Evolutionary conservation across 2,797 vertebrate species (phyloP).

Genomic region (Lithobates sylvaticus): DNA sequence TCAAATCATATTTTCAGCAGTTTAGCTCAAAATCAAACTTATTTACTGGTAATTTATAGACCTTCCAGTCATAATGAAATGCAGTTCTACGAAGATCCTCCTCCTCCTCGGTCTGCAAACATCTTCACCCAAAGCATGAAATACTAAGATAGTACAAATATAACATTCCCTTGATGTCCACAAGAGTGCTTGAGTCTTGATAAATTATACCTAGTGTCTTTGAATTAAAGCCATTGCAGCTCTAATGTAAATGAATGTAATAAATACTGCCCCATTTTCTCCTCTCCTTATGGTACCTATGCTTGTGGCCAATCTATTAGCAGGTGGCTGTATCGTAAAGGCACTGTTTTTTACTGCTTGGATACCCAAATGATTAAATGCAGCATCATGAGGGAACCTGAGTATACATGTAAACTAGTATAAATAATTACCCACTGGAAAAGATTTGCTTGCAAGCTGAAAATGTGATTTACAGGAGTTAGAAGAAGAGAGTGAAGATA

Average conservation of each 20-base stretch:
- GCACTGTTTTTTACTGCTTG: slow-evolving; percentile 9
- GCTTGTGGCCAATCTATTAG: slow-evolving; percentile 15
- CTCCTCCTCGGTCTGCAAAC: slow-evolving; percentile 28
- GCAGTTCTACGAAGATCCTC: not conserved
- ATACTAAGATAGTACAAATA: slow-evolving; percentile 43
- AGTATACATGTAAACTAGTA: slow-evolving; percentile 42
- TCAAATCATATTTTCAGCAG: not conserved
- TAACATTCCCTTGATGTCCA: slow-evolving; percentile 40
- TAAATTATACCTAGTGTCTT: slow-evolving; percentile 37
- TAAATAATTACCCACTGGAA: slow-evolving; percentile 54
- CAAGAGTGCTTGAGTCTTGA: slow-evolving; percentile 35
- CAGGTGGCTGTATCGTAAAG: slow-evolving; percentile 38
- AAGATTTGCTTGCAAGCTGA: slow-evolving; percentile 40
- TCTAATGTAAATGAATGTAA: slow-evolving; percentile 51
- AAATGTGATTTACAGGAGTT: slow-evolving; percentile 48
- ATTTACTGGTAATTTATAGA: not conserved
- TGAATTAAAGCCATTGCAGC: slow-evolving; percentile 46
- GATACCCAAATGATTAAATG: slow-evolving; percentile 56
- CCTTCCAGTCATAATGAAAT: slow-evolving; percentile 18
- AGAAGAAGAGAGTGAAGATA: not conserved
- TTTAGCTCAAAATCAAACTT: slow-evolving; percentile 14
- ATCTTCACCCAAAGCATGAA: slow-evolving; percentile 30
- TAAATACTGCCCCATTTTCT: slow-evolving; percentile 51
- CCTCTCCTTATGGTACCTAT: slow-evolving; percentile 6
- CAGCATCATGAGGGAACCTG: slow-evolving; percentile 47